These are phyloP conservation scores for Caranx ignobilis DNA, from an alignment of 2,113 vertebrate species.

Conservation along the genomic window DNA sequence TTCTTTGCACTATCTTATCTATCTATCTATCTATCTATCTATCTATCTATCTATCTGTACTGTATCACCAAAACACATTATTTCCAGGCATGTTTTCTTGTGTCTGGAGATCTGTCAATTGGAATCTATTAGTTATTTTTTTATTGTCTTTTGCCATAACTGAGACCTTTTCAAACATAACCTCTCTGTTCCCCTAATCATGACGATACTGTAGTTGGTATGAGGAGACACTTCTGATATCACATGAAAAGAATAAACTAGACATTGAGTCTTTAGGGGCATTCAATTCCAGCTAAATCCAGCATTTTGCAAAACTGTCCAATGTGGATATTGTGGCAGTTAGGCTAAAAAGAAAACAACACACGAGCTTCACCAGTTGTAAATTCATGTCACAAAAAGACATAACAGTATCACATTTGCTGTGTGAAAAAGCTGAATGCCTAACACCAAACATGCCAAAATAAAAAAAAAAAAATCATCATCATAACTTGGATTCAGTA, in stretches of 20 bases:
- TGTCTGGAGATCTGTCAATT: no score
- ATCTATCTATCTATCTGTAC: background rate
- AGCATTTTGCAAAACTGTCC: background rate
- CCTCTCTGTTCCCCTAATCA: background rate
- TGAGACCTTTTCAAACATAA: no score
- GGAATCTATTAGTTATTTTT: background rate
- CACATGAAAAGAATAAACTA: background rate
- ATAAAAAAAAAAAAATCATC: background rate
- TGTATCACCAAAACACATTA: no score
- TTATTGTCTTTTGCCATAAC: no score
- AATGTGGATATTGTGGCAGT: background rate
- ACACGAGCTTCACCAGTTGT: background rate
- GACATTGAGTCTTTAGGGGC: background rate
- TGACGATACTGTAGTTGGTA: background rate
- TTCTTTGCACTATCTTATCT: conserved; percentile 1
- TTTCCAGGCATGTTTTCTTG: no score
- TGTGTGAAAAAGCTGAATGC: background rate
- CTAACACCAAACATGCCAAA: background rate
- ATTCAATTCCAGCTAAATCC: background rate
- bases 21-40: background rate
- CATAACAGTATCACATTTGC: background rate
- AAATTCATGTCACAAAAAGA: background rate
- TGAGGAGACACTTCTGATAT: background rate
- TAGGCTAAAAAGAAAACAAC: background rate
- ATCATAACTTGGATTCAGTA: background rate